These are phyloP conservation scores for Heterodera schachtii DNA, from an alignment of 1,140 invertebrate genomes.

Conservation along the genomic window DNA sequence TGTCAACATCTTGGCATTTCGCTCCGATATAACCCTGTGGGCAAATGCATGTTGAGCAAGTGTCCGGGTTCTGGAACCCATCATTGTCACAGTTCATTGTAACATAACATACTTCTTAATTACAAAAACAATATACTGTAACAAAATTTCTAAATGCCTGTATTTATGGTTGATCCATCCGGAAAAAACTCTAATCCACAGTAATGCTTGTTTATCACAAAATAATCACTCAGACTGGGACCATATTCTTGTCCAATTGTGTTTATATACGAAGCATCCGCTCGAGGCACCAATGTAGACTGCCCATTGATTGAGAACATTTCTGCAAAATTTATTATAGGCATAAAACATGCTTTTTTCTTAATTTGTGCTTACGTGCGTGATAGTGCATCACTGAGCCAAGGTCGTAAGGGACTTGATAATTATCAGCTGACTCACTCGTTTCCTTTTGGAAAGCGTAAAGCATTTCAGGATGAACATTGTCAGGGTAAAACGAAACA, in stretches of 20 bases:
- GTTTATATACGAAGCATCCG: not conserved
- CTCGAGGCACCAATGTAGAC: not conserved
- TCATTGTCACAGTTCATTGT: not conserved
- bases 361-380: conserved; percentile 3
- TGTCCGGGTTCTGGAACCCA: conserved; percentile 15
- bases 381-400: conserved; percentile 37
- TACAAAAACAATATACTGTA: not conserved
- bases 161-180: too few species aligned
- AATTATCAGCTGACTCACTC: not conserved
- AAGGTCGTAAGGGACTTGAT: conserved; percentile 20
- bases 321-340: not conserved
- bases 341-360: not conserved
- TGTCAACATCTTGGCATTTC: conserved; percentile 7
- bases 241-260: conserved; percentile 22
- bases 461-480: not conserved
- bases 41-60: conserved; percentile 31
- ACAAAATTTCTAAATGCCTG: too few species aligned
- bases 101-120: not conserved
- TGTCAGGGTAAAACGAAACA: not conserved
- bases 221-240: conserved; percentile 13
- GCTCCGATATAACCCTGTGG: conserved; percentile 28
- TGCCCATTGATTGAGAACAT: too few species aligned
- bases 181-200: not conserved
- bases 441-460: conserved; percentile 28
- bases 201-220: conserved; percentile 32